A percentile compares a stretch with the other conserved stretches of the same genome.
Evolutionary conservation across 2,113 vertebrate species (phyloP).

Genomic region (Brachionichthys hirsutus): DNA sequence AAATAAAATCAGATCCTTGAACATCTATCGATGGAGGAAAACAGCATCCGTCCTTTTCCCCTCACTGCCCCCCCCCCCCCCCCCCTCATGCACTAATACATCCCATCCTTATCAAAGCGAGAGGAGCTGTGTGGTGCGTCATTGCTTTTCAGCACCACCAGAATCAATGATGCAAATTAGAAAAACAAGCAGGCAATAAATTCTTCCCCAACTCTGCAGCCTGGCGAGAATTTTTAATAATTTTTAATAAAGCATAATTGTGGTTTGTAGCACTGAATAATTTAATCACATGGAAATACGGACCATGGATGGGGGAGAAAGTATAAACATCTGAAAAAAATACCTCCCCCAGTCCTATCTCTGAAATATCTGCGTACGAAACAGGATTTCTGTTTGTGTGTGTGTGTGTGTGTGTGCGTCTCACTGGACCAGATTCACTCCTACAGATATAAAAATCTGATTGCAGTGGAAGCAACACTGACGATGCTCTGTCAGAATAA

Average conservation of each 20-base stretch:
- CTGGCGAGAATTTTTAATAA: constrained; percentile 94
- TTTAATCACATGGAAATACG: constrained; percentile 93
- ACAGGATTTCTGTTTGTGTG: constrained; percentile 1
- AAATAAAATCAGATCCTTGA: constrained; percentile 87
- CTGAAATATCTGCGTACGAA: constrained; percentile 2
- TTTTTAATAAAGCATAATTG: constrained; percentile 99
- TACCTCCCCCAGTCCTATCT: background rate
- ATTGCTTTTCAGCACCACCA: constrained; percentile 90
- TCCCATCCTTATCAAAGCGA: constrained; percentile 34
- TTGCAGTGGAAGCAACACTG: background rate
- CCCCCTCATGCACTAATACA: constrained; percentile 2
- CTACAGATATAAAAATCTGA: background rate
- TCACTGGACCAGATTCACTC: background rate
- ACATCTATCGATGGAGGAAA: constrained; percentile 83
- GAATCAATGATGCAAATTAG: constrained; percentile 99
- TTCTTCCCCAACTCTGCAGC: constrained; percentile 95
- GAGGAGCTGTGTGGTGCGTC: constrained; percentile 58
- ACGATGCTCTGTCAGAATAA: background rate
- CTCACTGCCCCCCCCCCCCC: background rate
- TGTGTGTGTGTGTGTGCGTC: background rate
- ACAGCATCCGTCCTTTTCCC: constrained; percentile 72
- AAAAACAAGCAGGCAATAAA: constrained; percentile 99
- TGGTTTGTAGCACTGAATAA: constrained; percentile 99
- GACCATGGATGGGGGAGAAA: constrained; percentile 39
- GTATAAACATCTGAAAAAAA: constrained; percentile 46